A percentile compares a stretch with the other conserved stretches of the same genome.
Evolutionary conservation across 2,797 vertebrate species (phyloP).

Genomic region (Merluccius polli): DNA sequence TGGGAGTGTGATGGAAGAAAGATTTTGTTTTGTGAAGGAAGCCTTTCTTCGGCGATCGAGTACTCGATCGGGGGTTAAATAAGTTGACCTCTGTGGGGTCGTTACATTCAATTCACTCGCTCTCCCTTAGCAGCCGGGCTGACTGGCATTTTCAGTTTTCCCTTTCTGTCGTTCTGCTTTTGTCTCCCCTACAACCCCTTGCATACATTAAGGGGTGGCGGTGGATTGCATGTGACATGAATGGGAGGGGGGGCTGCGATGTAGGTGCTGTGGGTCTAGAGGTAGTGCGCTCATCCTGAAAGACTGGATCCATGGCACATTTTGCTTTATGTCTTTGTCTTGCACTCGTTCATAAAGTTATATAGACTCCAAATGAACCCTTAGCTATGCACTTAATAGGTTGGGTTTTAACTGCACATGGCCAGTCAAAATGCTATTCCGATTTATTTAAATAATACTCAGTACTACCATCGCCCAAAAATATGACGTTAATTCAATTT

Average conservation of each 20-base stretch:
- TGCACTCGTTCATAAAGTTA: neutral
- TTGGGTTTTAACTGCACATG: neutral
- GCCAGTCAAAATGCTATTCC: neutral
- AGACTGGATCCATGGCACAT: slow-evolving; percentile 19
- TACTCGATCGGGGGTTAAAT: slow-evolving; percentile 57
- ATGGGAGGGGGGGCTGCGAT: slow-evolving; percentile 32
- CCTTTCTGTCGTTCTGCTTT: slow-evolving; percentile 40
- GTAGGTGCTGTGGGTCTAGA: slow-evolving; percentile 26
- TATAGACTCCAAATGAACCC: neutral
- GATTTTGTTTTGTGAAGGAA: neutral
- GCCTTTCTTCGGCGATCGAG: slow-evolving; percentile 37
- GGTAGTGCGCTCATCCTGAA: slow-evolving; percentile 7
- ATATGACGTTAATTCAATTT: neutral
- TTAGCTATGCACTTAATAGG: neutral
- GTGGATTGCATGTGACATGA: slow-evolving; percentile 18
- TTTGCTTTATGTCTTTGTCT: slow-evolving; percentile 3
- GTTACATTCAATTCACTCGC: slow-evolving; percentile 49
- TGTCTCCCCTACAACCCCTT: slow-evolving; percentile 36
- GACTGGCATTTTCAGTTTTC: slow-evolving; percentile 50
- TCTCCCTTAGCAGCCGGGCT: slow-evolving; percentile 41
- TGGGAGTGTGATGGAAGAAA: neutral
- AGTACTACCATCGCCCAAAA: neutral
- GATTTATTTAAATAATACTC: too few species aligned
- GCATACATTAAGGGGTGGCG: slow-evolving; percentile 36
- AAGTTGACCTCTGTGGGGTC: slow-evolving; percentile 62